Percentiles rank a stretch among this genome's conserved stretches.
phyloP scores from a whole-genome alignment of 35 echinoderm and acorn worm species.

The Chiridota heheva region DNA sequence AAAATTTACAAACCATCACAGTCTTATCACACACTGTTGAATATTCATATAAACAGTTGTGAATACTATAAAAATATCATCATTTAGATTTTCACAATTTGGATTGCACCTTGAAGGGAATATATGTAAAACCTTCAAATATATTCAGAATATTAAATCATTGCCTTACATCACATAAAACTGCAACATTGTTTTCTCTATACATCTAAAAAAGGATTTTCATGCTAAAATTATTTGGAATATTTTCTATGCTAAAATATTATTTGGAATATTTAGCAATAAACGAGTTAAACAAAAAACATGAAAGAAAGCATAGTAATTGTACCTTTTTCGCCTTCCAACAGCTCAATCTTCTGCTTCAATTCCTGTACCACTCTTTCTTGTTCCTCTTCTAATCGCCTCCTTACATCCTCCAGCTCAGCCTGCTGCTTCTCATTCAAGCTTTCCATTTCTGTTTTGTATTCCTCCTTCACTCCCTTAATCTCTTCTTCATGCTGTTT shows the following conservation, averaged over 20 bases:
- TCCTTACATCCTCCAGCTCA: conserved; percentile 20
- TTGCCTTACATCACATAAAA: background rate
- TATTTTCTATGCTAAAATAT: no score
- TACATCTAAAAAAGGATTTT: no score
- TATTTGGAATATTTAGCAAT: no score
- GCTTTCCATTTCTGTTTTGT: conserved; percentile 55
- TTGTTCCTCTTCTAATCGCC: conserved; percentile 26
- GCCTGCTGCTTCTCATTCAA: conserved; percentile 25
- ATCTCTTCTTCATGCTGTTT: conserved; percentile 16
- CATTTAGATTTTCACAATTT: no score
- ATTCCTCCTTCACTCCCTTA: conserved; percentile 42
- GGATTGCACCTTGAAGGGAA: no score
- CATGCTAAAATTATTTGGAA: no score
- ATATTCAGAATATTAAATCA: background rate
- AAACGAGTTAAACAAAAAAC: no score
- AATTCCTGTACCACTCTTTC: conserved; percentile 22
- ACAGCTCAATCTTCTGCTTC: conserved; percentile 6
- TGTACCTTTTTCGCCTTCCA: conserved; percentile 46
- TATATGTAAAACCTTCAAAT: background rate
- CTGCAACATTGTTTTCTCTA: background rate
- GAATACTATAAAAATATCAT: no score
- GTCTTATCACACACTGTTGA: no score
- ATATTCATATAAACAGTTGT: no score
- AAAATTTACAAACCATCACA: no score
- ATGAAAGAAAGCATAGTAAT: no score